Evolutionary conservation across 2,888 invertebrate species (phyloP).

Genomic region (Hydraecia micacea): DNA sequence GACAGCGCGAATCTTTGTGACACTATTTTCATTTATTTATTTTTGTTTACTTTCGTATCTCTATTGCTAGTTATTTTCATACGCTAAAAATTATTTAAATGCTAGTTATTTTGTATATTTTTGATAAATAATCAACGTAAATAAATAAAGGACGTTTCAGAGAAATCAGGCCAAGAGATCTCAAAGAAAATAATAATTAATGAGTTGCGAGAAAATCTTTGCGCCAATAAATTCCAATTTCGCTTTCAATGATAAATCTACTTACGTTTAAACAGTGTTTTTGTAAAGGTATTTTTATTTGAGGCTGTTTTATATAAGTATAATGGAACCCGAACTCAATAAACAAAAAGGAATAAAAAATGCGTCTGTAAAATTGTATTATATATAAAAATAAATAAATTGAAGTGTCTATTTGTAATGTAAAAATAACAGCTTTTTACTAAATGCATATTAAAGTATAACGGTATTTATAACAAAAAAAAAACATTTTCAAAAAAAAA

Average conservation of each 20-base stretch:
- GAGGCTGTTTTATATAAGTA: background rate
- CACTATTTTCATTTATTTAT: slow-evolving; percentile 13
- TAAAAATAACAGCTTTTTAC: background rate
- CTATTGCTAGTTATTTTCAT: background rate
- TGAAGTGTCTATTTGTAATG: no score
- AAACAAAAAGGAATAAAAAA: no score
- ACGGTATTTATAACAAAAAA: no score
- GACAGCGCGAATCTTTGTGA: slow-evolving; percentile 3
- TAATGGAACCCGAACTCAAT: background rate
- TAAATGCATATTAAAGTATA: no score
- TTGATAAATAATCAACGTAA: background rate
- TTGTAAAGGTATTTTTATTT: background rate
- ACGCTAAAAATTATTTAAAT: background rate
- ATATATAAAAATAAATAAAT: background rate
- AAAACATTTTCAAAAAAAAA: no score
- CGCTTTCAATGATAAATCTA: slow-evolving; percentile 14
- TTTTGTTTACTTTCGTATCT: background rate
- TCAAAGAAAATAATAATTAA: slow-evolving; percentile 17
- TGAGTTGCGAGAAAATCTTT: slow-evolving; percentile 4
- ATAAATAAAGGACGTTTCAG: slow-evolving; percentile 7
- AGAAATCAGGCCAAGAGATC: slow-evolving; percentile 1
- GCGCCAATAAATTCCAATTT: slow-evolving; percentile 25
- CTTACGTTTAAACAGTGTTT: background rate
- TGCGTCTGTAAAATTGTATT: no score
- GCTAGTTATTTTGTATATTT: background rate